phyloP scores from a whole-genome alignment of 2,797 vertebrate genomes.

The Synaphobranchus kaupii region DNA sequence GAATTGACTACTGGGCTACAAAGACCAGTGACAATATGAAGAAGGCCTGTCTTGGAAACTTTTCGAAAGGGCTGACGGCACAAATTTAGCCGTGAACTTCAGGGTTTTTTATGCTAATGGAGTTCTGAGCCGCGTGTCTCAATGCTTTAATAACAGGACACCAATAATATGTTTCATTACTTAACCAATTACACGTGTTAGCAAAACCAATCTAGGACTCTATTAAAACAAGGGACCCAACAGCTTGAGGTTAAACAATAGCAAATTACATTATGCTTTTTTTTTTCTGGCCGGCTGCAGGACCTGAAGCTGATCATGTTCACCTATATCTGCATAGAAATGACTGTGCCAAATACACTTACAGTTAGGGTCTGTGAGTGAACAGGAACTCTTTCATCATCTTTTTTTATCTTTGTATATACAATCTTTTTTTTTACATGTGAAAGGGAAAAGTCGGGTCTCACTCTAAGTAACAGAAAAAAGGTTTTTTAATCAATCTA shows the following conservation, averaged over 20 bases:
- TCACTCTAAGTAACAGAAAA: background rate
- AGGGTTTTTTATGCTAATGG: conserved; percentile 4
- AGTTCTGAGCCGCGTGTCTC: background rate
- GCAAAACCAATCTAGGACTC: conserved; percentile 76
- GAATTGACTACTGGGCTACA: too few species aligned
- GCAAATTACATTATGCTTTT: conserved; percentile 70
- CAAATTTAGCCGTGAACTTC: conserved; percentile 6
- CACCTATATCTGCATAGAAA: conserved; percentile 52
- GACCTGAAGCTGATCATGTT: conserved; percentile 45
- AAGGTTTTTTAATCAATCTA: background rate
- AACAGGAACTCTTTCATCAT: background rate
- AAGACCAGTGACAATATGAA: background rate
- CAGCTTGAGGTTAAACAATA: conserved; percentile 74
- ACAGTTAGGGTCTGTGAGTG: conserved; percentile 36
- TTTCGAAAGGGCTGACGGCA: background rate
- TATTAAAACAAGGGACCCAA: conserved; percentile 75
- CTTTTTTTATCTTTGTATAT: background rate
- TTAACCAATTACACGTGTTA: conserved; percentile 72
- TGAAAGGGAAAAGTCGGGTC: background rate
- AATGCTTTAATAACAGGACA: conserved; percentile 47
- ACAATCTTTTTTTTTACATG: background rate
- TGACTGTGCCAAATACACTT: conserved; percentile 49
- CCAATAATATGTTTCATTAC: conserved; percentile 70
- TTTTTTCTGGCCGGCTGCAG: conserved; percentile 32
- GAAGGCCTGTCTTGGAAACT: background rate